Conservation (phyloP, 2,888 invertebrate genomes). For the Rotaria sp. region DNA sequence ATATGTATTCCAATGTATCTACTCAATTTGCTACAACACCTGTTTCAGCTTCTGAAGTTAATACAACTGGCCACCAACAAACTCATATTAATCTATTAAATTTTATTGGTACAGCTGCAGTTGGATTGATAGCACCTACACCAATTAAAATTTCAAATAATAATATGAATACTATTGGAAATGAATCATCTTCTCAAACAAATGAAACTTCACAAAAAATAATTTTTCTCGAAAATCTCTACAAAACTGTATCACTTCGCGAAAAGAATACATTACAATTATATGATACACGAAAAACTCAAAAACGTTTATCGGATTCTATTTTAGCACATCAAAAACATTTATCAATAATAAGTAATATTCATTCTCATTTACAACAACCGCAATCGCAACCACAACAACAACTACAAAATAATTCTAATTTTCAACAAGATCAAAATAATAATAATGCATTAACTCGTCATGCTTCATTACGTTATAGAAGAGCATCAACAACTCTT, state of each 20-base stretch:
- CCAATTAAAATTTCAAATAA: neutral
- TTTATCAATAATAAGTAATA: neutral
- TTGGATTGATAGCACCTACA: neutral
- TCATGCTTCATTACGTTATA: neutral
- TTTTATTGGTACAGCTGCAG: neutral
- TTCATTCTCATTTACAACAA: neutral
- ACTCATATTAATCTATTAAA: neutral
- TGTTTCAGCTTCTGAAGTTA: neutral
- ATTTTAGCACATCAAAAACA: neutral
- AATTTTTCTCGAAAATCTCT: neutral
- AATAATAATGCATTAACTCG: neutral
- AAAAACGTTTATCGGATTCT: constrained; percentile 3
- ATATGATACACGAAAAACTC: neutral
- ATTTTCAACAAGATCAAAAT: neutral
- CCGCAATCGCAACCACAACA: neutral
- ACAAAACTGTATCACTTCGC: neutral
- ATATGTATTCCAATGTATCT: neutral
- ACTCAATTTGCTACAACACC: neutral
- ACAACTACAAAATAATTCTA: neutral
- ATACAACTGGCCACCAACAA: neutral
- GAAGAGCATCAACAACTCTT: neutral
- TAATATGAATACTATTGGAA: neutral
- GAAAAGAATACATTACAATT: neutral
- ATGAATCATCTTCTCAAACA: neutral
- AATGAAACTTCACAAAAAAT: neutral